Percentiles rank a stretch among this genome's conserved stretches.
Conservation (phyloP, 2,888 invertebrate species). For the Drosophila paracracens region DNA sequence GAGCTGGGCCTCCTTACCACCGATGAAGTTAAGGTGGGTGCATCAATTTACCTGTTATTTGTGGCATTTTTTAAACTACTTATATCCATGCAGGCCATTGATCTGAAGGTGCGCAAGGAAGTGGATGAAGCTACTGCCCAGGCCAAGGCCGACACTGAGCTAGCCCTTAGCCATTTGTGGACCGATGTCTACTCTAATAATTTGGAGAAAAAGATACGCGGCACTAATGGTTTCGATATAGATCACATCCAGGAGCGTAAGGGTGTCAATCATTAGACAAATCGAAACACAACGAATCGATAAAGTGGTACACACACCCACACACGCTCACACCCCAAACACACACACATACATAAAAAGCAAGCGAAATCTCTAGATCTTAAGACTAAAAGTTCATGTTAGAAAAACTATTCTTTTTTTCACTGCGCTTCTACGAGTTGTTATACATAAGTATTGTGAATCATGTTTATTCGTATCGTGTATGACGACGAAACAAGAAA, state of each 20-base stretch:
- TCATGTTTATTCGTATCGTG: background rate
- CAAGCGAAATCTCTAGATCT: conserved; percentile 76
- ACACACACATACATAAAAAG: conserved; percentile 20
- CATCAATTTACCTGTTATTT: background rate
- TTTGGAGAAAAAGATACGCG: conserved; percentile 88
- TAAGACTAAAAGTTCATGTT: conserved; percentile 67
- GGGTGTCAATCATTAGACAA: conserved; percentile 78
- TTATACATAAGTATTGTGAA: conserved; percentile 7
- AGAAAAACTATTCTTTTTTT: conserved; percentile 28
- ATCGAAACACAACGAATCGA: conserved; percentile 29
- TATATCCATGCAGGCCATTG: conserved; percentile 89
- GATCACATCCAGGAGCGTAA: conserved; percentile 80
- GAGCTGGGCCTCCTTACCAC: conserved; percentile 90
- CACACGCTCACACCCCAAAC: conserved; percentile 19
- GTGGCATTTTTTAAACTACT: background rate
- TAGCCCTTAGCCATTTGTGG: conserved; percentile 90
- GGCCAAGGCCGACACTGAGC: conserved; percentile 92
- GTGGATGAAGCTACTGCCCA: conserved; percentile 94
- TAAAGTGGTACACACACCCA: conserved; percentile 21
- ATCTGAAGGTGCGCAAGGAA: conserved; percentile 92
- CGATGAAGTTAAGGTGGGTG: conserved; percentile 94
- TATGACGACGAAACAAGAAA: background rate
- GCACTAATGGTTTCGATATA: conserved; percentile 82
- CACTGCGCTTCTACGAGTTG: conserved; percentile 22
- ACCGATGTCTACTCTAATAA: conserved; percentile 91